Conservation (phyloP, 2,888 invertebrate species). For the Xanthostigma xanthostigma region DNA sequence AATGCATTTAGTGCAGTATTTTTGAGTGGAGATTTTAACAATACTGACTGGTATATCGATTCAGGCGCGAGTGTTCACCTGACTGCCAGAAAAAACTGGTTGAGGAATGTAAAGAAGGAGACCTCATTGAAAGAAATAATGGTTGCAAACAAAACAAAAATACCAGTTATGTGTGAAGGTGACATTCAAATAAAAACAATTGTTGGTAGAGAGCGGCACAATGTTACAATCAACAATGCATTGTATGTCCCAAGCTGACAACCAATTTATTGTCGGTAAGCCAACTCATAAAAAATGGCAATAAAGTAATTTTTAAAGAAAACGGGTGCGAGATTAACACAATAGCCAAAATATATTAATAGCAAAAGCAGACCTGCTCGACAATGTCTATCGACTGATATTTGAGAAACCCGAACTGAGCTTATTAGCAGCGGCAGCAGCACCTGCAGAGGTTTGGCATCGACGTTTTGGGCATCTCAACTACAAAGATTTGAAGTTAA, state of each 20-base stretch:
- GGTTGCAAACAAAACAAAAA: slow-evolving; percentile 7
- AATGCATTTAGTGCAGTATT: too few relatives aligned
- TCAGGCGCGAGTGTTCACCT: too few relatives aligned
- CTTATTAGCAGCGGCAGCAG: background rate
- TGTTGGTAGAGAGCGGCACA: slow-evolving; percentile 6
- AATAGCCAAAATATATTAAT: slow-evolving; percentile 8
- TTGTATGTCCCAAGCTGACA: slow-evolving; percentile 13
- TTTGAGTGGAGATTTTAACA: too few relatives aligned
- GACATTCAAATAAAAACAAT: slow-evolving; percentile 11
- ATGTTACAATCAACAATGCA: slow-evolving; percentile 10
- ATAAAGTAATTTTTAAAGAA: slow-evolving; percentile 12
- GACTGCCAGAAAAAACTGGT: too few relatives aligned
- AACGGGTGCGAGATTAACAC: slow-evolving; percentile 11
- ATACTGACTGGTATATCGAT: too few relatives aligned
- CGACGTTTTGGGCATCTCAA: background rate
- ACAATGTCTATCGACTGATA: slow-evolving; percentile 12
- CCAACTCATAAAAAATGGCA: slow-evolving; percentile 14
- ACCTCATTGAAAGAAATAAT: too few relatives aligned
- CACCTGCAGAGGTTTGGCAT: background rate
- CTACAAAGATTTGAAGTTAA: background rate
- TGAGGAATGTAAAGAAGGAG: too few relatives aligned
- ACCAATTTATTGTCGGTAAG: slow-evolving; percentile 16
- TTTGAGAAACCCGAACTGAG: background rate
- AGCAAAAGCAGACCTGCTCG: slow-evolving; percentile 10
- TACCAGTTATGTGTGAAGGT: slow-evolving; percentile 12